Conservation (phyloP, 2,113 vertebrate genomes). For the Aspidoscelis tigris region DNA sequence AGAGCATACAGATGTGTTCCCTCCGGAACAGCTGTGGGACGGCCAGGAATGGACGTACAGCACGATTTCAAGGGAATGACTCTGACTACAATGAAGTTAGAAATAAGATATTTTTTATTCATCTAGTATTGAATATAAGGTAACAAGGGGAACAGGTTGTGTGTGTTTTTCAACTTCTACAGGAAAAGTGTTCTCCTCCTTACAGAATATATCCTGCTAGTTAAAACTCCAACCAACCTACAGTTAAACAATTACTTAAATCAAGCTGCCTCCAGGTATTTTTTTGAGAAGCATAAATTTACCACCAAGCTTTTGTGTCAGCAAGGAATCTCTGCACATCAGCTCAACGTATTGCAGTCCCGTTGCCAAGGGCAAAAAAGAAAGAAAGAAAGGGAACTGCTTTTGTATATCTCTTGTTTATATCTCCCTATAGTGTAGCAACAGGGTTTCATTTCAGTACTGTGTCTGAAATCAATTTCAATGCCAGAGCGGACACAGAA, state of each 20-base stretch:
- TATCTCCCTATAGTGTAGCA: too few relatives aligned
- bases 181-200: too few relatives aligned
- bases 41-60: too few relatives aligned
- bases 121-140: too few relatives aligned
- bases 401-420: not conserved
- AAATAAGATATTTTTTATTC: not conserved
- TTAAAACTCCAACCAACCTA: not conserved
- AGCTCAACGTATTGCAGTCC: not conserved
- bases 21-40: too few relatives aligned
- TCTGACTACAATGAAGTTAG: too few relatives aligned
- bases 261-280: not conserved
- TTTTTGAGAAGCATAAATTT: not conserved
- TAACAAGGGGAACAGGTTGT: too few relatives aligned
- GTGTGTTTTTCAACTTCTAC: too few relatives aligned
- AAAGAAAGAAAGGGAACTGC: not conserved
- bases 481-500: not conserved
- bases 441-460: not conserved
- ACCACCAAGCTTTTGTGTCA: not conserved
- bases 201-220: not conserved
- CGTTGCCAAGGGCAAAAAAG: slow-evolving; percentile 2
- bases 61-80: not conserved
- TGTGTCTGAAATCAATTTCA: not conserved
- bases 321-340: not conserved
- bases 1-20: too few relatives aligned
- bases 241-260: not conserved